Base-by-base conservation (phyloP, 2,113 vertebrate species). In the Mormyrus lacerda region DNA sequence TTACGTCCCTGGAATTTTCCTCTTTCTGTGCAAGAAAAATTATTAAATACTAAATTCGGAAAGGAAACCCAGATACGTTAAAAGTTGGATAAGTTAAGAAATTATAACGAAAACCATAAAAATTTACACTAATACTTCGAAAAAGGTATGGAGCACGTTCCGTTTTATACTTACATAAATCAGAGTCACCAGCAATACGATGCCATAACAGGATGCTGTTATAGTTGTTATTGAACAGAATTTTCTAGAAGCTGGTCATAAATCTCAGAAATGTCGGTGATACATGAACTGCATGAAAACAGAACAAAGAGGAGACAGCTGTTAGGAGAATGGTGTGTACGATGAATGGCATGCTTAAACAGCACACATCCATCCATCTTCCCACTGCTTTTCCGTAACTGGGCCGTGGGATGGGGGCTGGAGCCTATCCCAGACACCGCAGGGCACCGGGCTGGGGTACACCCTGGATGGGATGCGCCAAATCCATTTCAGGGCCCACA, bases 201-300 rank as follows among this genome's bases (percentile, higher is more conserved):
- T 42, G 73, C 73, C 35, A 42, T 35, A 39, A 17, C 73, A 79
- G 73, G 73, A 79, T 79, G 73, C 73, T 79, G 73, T 79, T 79
- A 79, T 79, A 79, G 73, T 19, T 79, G 73, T 79, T 79, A 79
- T 79, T 79, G 73, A 79, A 11, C 17, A 79, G 73, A 79, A 79
- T 42, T 35, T 79, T 79, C 73, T 79, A 79, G 73, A 79, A 79
- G 35, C 73, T 19, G 15, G 35, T 79, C 35, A 42, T 79, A 79
- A 79, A 79, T 79, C 73, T 35, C 35, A 21, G 73, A 39, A 79
- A 17, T 79, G 73, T 79, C 73, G 5, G 6, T 42, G 15, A 79
- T 79, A 35, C 73, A 79, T 79, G 73, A 79, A 42, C 73, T 79
- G 73, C 61, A 69, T 69, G 61, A 69, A 69, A 79, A 79, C 73